These are phyloP conservation scores for Maconellicoccus hirsutus DNA, from an alignment of 1,140 invertebrate species.

Conservation along the genomic window DNA sequence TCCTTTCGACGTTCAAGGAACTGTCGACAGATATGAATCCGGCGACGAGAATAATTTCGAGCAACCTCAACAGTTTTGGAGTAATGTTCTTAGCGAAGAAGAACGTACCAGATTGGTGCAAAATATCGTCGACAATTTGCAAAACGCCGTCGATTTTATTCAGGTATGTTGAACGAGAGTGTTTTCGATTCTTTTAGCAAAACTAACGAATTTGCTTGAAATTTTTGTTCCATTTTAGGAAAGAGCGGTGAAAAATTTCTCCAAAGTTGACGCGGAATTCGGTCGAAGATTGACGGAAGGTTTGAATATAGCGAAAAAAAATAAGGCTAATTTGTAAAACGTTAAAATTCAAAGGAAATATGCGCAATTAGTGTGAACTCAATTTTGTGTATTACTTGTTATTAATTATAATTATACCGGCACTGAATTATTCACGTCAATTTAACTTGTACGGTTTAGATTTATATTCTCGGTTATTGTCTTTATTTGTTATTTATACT, in stretches of 20 bases:
- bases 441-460: too few relatives aligned
- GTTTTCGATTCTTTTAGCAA: not conserved
- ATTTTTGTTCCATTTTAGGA: slow-evolving; percentile 34
- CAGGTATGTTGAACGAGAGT: slow-evolving; percentile 41
- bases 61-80: slow-evolving; percentile 72
- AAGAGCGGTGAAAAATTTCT: slow-evolving; percentile 63
- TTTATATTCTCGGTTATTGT: too few relatives aligned
- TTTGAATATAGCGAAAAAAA: slow-evolving; percentile 33
- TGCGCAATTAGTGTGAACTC: too few relatives aligned
- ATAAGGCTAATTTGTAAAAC: slow-evolving; percentile 28
- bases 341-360: too few relatives aligned
- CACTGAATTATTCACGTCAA: too few relatives aligned
- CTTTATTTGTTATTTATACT: too few relatives aligned
- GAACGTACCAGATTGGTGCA: slow-evolving; percentile 57
- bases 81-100: slow-evolving; percentile 58
- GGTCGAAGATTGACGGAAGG: slow-evolving; percentile 50
- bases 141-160: slow-evolving; percentile 69
- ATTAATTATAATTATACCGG: too few relatives aligned
- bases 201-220: not conserved
- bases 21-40: slow-evolving; percentile 57
- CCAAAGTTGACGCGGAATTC: slow-evolving; percentile 49
- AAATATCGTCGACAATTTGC: slow-evolving; percentile 70
- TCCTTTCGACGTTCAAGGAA: slow-evolving; percentile 36
- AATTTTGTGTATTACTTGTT: too few relatives aligned
- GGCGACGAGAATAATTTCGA: slow-evolving; percentile 81